Evolutionary conservation across 2,888 invertebrate genomes (phyloP).

Genomic region (Gortyna flavago): DNA sequence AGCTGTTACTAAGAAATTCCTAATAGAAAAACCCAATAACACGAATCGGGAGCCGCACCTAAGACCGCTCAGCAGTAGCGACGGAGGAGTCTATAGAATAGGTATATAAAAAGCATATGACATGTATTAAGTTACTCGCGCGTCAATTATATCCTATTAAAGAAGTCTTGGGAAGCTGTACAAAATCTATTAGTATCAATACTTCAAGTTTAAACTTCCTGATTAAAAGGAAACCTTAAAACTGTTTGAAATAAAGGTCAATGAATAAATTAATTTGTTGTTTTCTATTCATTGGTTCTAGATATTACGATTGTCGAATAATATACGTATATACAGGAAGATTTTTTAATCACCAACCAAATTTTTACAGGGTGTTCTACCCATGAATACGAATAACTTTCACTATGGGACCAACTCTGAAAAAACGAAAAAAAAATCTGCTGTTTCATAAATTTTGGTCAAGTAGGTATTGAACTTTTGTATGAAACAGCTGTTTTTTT

Average conservation of each 20-base stretch:
- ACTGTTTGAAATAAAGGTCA: constrained; percentile 16
- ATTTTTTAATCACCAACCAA: too few relatives aligned
- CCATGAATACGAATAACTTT: too few relatives aligned
- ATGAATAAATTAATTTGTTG: constrained; percentile 11
- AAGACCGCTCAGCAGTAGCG: neutral
- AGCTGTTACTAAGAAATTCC: too few relatives aligned
- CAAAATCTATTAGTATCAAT: constrained; percentile 35
- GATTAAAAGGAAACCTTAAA: constrained; percentile 58
- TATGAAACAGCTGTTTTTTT: too few relatives aligned
- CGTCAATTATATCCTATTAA: neutral
- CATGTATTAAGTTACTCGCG: neutral
- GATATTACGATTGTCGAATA: neutral
- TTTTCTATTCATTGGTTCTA: neutral
- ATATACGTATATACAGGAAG: neutral
- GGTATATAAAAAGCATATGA: too few relatives aligned
- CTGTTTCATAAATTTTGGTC: too few relatives aligned
- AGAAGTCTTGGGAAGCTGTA: constrained; percentile 53
- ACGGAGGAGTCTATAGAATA: neutral
- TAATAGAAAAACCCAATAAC: too few relatives aligned
- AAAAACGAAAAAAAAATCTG: too few relatives aligned
- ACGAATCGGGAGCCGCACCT: too few relatives aligned
- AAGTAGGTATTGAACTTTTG: too few relatives aligned
- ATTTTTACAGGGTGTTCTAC: too few relatives aligned
- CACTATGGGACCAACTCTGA: too few relatives aligned
- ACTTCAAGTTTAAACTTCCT: constrained; percentile 54